Conservation (phyloP, 2,888 invertebrate genomes). For the Epistrophe grossulariae region DNA sequence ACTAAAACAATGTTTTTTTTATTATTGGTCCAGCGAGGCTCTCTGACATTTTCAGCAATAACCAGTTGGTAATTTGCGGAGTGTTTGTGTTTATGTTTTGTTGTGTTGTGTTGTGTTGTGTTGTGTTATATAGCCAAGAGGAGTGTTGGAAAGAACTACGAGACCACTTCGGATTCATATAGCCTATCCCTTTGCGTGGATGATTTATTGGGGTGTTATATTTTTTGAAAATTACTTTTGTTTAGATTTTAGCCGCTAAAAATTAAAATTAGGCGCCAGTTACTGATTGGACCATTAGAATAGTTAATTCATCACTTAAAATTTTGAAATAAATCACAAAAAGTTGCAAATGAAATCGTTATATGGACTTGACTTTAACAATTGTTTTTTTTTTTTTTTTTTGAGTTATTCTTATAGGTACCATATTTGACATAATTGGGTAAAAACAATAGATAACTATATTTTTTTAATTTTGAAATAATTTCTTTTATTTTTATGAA, state of each 20-base stretch:
- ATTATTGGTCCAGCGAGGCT: constrained; percentile 45
- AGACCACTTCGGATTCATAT: constrained; percentile 8
- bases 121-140: constrained; percentile 6
- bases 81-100: constrained; percentile 61
- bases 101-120: too few species aligned
- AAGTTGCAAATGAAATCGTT: not conserved
- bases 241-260: not conserved
- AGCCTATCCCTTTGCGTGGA: constrained; percentile 30
- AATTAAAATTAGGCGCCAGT: constrained; percentile 19
- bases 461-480: too few species aligned
- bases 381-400: not conserved
- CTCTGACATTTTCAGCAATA: constrained; percentile 47
- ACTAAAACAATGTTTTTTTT: constrained; percentile 51
- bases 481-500: too few species aligned
- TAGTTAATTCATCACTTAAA: constrained; percentile 13
- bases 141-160: not conserved
- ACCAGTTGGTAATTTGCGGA: constrained; percentile 56
- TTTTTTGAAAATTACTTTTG: constrained; percentile 14
- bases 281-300: constrained; percentile 18
- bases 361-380: not conserved
- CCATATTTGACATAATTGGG: not conserved
- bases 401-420: too few species aligned
- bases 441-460: too few species aligned
- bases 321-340: not conserved
- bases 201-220: constrained; percentile 50